Conservation (phyloP, 2,888 invertebrate species). For the Ashinkailepas kermadecensis region DNA sequence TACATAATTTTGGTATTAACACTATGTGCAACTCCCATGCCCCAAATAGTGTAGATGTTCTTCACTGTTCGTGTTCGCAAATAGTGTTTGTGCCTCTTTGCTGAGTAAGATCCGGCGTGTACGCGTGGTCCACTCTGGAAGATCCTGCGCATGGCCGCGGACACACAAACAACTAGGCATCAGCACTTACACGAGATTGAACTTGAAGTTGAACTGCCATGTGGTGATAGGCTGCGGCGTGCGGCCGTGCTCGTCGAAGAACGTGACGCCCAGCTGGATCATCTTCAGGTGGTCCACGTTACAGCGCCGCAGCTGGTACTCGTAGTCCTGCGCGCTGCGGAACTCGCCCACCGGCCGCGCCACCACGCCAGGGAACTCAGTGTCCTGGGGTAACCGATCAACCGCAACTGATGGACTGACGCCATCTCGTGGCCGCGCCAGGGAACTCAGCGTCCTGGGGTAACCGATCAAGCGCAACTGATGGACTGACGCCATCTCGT, state of each 20-base stretch:
- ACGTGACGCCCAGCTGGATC: conserved; percentile 92
- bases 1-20: too few species aligned
- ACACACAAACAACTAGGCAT: too few species aligned
- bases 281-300: conserved; percentile 97
- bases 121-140: too few species aligned
- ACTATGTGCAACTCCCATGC: too few species aligned
- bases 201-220: conserved; percentile 99
- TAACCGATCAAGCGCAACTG: too few species aligned
- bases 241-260: conserved; percentile 95
- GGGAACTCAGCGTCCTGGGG: not conserved
- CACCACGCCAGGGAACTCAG: conserved; percentile 97
- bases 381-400: conserved; percentile 59
- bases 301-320: conserved; percentile 87
- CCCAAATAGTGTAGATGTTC: too few species aligned
- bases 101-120: too few species aligned
- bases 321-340: conserved; percentile 82
- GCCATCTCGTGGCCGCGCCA: not conserved
- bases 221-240: conserved; percentile 83
- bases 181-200: conserved; percentile 78
- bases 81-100: too few species aligned
- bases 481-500: too few species aligned
- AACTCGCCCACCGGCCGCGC: conserved; percentile 95
- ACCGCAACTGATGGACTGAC: not conserved
- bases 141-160: too few species aligned
- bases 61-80: too few species aligned